A percentile compares a stretch with the other conserved stretches of the same genome.
Conservation (phyloP, 2,113 vertebrate species). For the Australoheros scitulus region DNA sequence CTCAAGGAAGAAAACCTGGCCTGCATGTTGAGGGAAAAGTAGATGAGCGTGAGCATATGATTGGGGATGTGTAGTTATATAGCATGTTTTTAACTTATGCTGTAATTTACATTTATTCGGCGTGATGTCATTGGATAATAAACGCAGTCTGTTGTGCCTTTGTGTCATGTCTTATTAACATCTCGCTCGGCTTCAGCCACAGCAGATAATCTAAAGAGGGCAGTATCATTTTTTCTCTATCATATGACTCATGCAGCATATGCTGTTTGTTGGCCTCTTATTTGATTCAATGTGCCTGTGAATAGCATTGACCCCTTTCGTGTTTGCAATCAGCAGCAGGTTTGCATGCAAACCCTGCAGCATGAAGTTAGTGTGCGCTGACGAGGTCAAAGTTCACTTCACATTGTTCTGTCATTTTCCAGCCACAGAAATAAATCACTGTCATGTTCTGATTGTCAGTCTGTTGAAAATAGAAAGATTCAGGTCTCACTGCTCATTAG, state of each 20-base stretch:
- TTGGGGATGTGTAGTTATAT: neutral
- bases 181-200: neutral
- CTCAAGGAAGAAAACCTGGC: slow-evolving; percentile 26
- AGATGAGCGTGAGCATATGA: neutral
- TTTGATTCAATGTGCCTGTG: neutral
- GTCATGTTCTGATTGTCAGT: neutral
- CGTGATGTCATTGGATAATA: neutral
- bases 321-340: slow-evolving; percentile 50
- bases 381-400: slow-evolving; percentile 49
- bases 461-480: neutral
- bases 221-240: neutral
- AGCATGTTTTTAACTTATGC: neutral
- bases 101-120: neutral
- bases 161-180: slow-evolving; percentile 7
- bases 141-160: neutral
- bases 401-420: slow-evolving; percentile 39
- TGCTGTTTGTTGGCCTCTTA: neutral
- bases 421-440: neutral
- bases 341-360: slow-evolving; percentile 44
- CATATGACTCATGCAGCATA: neutral
- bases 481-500: neutral
- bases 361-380: neutral
- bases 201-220: neutral
- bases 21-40: neutral
- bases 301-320: slow-evolving; percentile 9